Base-by-base conservation (phyloP, 2,888 invertebrate genomes). In the Camponotus fellah region DNA sequence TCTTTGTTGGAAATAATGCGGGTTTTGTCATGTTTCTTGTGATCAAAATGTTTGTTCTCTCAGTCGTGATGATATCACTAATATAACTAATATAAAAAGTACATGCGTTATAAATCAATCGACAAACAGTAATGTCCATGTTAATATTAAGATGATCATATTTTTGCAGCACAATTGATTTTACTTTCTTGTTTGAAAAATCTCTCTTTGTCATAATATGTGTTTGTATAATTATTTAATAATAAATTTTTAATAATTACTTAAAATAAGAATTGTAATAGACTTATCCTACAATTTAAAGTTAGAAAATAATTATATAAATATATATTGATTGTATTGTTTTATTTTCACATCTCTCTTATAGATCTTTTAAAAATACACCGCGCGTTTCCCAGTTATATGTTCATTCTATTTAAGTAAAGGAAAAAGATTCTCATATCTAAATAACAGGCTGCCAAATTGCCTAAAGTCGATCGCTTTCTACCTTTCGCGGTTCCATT, bases 1-100 rank as follows among this genome's bases (percentile, higher is more conserved):
- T 60, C 79, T 79, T 71, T 79, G 58, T 79, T 58, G 58, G 32
- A 46, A 79, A 79, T 79, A 79, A 79, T 79, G 58, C 77, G 43
- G 43, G 79, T 69, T 69, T 53, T 79, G 79, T 71, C 79, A 71
- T 17, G 34, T 9, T 46, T 69, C 43, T 58, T 17, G 79, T 34
- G 60, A 79, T 69, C 58, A 17, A 49, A 58, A 32, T 14, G 34
- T 43, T 43, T 32, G 32, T 68, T 14, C 69, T 58, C 26, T 26
- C 26, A 26, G 26, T 26, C 43, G 56, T 14, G 17, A 69, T 34
- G 46, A 69, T 46, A 17, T n/a, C n/a, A 26, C 26, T 79, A 79
- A 79, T n/a, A n/a, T 79, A 79, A 79, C 10, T 58, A 1, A 53
- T 53, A n/a, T 53, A n/a, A 53, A 53, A 53, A 53, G 17, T 56